These are phyloP conservation scores for Ptilorrhoa leucosticta DNA, from an alignment of 2,113 vertebrate genomes.

Conservation along the genomic window DNA sequence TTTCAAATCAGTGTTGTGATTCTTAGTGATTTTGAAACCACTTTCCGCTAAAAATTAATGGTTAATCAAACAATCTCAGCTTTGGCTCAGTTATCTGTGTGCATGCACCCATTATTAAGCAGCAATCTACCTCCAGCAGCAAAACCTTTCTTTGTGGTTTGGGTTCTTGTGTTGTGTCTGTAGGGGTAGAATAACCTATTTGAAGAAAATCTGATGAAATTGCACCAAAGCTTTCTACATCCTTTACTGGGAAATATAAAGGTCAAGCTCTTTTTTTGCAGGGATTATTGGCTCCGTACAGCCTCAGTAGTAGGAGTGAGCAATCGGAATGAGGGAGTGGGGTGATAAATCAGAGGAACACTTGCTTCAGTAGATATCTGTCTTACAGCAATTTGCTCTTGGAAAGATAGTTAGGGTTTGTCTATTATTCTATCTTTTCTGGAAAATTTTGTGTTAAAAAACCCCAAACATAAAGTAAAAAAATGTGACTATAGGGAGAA, in stretches of 20 bases:
- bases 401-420: neutral
- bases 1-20: constrained; percentile 2
- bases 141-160: neutral
- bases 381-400: neutral
- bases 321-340: neutral
- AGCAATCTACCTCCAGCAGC: neutral
- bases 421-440: neutral
- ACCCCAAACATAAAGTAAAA: neutral
- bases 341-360: neutral
- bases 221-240: neutral
- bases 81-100: neutral
- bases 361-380: neutral
- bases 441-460: neutral
- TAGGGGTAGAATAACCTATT: neutral
- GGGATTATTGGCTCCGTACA: neutral
- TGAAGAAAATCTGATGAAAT: neutral
- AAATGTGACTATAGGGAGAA: neutral
- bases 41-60: neutral
- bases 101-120: neutral
- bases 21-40: constrained; percentile 7
- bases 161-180: neutral
- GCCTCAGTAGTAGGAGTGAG: neutral
- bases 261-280: neutral
- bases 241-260: neutral
- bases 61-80: neutral